Evolutionary conservation across 2,797 vertebrate genomes (phyloP), one percentile per base, ranked within the genome.

Genomic region (Rhodeus uyekii): DNA sequence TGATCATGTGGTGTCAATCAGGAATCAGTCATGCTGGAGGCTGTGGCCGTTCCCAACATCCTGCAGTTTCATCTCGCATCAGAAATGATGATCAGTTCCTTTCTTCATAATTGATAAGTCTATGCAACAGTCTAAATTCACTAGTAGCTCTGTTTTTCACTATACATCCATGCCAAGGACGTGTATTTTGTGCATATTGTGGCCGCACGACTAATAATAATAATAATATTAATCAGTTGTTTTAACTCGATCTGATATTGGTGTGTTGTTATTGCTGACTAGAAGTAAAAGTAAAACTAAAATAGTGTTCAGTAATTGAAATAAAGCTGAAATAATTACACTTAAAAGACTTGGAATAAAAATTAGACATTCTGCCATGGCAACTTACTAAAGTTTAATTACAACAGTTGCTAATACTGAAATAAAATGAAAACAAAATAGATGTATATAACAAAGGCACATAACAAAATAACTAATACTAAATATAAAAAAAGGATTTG

Each of bases 1-100:
- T 27, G 55, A 72, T 85, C 76, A 84, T 82, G 80, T 76, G 72
- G 64, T 58, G 74, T 85, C 48, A 61, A 50, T 83, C 58, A 69
- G 22, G 63, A 50, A 48, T 68, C 32, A 46, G 29, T 14, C 44
- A 63, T 18, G 3, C 46, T 53, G 69, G 68, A 58, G 61, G 16
- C 78, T 63, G 24, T 42, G 60, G 5, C 22, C 2, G 4, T 16
- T 69, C 42, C 64, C 58, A 34, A 72, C 69, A 50, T 50, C n/a
- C 18, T 72, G 46, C 8, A 14, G 12, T 22, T 39, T 55, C 34
- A 74, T 74, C 50, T 55, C 5, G 5, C 7, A 24, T 55, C 22
- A 74, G 14, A 22, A 18, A 24, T 55, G 7, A n/a, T n/a, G n/a
- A n/a, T n/a, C n/a, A n/a, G n/a, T 55, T 29, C 1, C 53, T 4